Evolutionary conservation across 2,888 invertebrate genomes (phyloP).

Genomic region (Drosophila hamatofila): DNA sequence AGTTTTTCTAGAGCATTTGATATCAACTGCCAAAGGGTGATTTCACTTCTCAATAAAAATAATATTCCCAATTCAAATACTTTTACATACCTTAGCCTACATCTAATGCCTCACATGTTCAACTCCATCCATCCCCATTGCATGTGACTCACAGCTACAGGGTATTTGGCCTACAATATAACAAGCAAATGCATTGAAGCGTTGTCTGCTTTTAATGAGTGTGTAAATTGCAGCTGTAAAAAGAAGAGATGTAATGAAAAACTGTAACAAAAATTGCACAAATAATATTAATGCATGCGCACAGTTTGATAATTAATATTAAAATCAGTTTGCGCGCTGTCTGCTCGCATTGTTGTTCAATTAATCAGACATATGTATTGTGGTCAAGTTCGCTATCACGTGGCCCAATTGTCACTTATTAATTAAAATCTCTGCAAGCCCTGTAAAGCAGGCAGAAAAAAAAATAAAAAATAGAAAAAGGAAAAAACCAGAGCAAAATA

Average conservation of each 20-base stretch:
- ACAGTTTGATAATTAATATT: constrained; percentile 68
- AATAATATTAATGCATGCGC: constrained; percentile 48
- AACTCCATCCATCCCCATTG: neutral
- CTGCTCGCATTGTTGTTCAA: constrained; percentile 60
- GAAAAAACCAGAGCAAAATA: constrained; percentile 6
- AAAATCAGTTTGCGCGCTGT: constrained; percentile 60
- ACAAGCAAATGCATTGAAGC: constrained; percentile 29
- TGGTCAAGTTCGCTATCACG: constrained; percentile 33
- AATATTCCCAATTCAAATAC: neutral
- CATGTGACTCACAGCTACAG: neutral
- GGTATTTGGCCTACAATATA: neutral
- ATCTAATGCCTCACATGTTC: neutral
- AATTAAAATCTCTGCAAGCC: constrained; percentile 61
- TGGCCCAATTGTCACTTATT: constrained; percentile 61
- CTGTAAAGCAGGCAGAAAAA: neutral
- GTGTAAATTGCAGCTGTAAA: constrained; percentile 45
- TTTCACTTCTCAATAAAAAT: too few species aligned
- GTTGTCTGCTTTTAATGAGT: constrained; percentile 59
- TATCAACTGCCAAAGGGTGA: too few species aligned
- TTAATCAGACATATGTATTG: constrained; percentile 63
- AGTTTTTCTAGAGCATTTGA: too few species aligned
- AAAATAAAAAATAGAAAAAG: neutral
- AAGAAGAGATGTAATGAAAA: constrained; percentile 5
- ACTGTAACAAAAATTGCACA: constrained; percentile 25
- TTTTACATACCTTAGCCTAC: neutral